These are phyloP conservation scores for Eupeodes latifasciatus DNA, from an alignment of 2,888 invertebrate species.

Conservation along the genomic window DNA sequence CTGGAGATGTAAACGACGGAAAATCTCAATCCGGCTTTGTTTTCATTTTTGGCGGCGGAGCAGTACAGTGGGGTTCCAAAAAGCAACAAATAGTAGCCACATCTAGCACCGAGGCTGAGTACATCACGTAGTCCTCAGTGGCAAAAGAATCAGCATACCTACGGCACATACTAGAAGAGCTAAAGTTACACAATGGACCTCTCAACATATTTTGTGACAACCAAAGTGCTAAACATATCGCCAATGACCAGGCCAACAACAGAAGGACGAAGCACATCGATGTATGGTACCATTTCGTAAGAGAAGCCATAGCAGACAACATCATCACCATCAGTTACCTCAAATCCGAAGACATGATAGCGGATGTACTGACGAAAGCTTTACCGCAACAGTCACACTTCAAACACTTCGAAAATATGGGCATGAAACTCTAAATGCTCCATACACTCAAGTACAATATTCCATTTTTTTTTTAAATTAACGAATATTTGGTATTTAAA, in stretches of 20 bases:
- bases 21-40: constrained; percentile 6
- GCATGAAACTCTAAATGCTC: constrained; percentile 11
- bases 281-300: constrained; percentile 31
- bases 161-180: constrained; percentile 26
- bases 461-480: too few relatives aligned
- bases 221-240: constrained; percentile 40
- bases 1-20: constrained; percentile 18
- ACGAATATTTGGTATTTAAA: too few relatives aligned
- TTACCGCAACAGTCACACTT: neutral
- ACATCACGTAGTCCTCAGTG: constrained; percentile 18
- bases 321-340: neutral
- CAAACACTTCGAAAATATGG: neutral
- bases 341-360: constrained; percentile 40
- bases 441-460: too few relatives aligned
- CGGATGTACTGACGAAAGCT: constrained; percentile 16
- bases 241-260: neutral
- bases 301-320: constrained; percentile 17
- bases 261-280: constrained; percentile 39
- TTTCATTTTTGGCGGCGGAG: neutral
- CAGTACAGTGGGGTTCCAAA: constrained; percentile 6
- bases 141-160: constrained; percentile 46
- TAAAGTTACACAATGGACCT: constrained; percentile 21
- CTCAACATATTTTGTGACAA: constrained; percentile 26
- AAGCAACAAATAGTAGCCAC: constrained; percentile 13
- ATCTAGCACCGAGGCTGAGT: too few relatives aligned